Evolutionary conservation across 2,797 vertebrate species (phyloP), one percentile per base, ranked within the genome.

Genomic region (Dicrostonyx torquatus): DNA sequence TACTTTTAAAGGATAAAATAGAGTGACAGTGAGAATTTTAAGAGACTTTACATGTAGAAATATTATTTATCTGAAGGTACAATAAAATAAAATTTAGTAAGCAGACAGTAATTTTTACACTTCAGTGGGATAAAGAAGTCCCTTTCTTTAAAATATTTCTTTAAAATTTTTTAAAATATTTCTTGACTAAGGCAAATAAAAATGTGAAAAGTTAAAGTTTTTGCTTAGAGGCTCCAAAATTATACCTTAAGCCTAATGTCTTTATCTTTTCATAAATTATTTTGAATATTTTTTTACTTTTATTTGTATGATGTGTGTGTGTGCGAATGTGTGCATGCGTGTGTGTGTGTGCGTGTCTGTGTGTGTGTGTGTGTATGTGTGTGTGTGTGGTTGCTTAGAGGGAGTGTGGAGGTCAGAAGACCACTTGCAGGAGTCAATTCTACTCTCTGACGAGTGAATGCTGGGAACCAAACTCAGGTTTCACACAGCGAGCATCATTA

Each of bases 131-230:
- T 84, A 22, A 77, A 8, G 6, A 66, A 78, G 70, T 55, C 37
- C 13, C 76, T n/a, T n/a, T n/a, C n/a, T 43, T 92, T 70, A 76
- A 78, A 80, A 68, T 73, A 86, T 84, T 73, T 6, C 29, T 90
- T 89, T n/a, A n/a, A n/a, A n/a, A n/a, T n/a, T n/a, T n/a, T 43
- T 92, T 70, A 76, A 78, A 80, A 68, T 73, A 86, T 84, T 73
- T 6, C 29, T 90, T 89, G 34, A 2, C 0, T 22, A 85, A 79
- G 14, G 22, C 9, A 96, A 91, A 68, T 60, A 29, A n/a, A 86
- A 72, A 55, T 45, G 31, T 53, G 6, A n/a, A 72, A 94, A 80
- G 31, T 12, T 18, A 66, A 85, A 87, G 58, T 31, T 80, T 29
- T 76, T 29, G 43, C 2, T n/a, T 82, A 60, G 17, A 60, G 50